Evolutionary conservation across 2,888 invertebrate species (phyloP), one percentile per base, ranked within the genome.

Genomic region (Flexamia atlantica): DNA sequence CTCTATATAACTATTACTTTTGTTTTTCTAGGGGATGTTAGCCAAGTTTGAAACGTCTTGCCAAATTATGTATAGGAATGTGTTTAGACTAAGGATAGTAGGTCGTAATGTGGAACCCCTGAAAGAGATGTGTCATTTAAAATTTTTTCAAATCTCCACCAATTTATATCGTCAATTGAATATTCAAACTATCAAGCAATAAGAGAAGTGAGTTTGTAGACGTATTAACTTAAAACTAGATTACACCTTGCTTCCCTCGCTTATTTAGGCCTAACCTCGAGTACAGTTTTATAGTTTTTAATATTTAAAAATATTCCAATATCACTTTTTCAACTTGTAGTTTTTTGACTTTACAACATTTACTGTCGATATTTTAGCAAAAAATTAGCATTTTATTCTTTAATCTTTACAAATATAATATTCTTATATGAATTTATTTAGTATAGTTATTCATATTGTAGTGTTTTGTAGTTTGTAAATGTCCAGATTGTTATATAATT

Each of bases 121-220:
- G 4, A 46, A 50, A 79, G 79, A 79, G 79, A 79, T 79, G 79
- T 79, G 79, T 79, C 79, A 12, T 76, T 74, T 76, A 12, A 14
- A n/a, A 30, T 50, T 28, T 28, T 72, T 40, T 17, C 70, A 20
- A n/a, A 42, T 74, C 14, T 4, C 12, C 50, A 79, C 2, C n/a
- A 32, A 32, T 28, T 50, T 50, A n/a, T 28, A 57, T 28, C 25
- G 79, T 79, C 79, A 79, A 79, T 79, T 79, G 50, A 79, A 36
- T 12, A 57, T 20, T 53, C 50, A 32, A 20, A 79, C 28, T 23
- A 5, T 32, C 28, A 79, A 79, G 79, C 79, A 79, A 79, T 79
- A 79, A 79, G 30, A 17, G 10, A 72, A 72, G 42, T 40, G 36
- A 72, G 72, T 72, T 64, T 64, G 28, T 64, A 64, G 17, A 64